Conservation (phyloP, 1,140 invertebrate species). For the Cyclina sinensis region DNA sequence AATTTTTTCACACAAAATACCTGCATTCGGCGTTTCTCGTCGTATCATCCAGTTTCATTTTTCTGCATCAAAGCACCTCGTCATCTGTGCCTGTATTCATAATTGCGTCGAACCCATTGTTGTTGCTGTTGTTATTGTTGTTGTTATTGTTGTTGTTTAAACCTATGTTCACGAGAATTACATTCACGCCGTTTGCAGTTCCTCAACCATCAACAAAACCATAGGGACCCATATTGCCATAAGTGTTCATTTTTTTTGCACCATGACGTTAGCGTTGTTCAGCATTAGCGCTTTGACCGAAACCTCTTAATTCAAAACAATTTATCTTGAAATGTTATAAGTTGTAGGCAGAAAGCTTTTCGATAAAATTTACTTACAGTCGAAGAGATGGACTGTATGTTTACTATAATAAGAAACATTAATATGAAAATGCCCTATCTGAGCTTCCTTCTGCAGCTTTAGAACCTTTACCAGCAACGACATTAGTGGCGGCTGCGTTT, state of each 20-base stretch:
- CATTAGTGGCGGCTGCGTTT: too few species aligned
- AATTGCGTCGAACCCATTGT: background rate
- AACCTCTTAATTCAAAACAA: too few species aligned
- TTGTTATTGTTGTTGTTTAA: constrained; percentile 8
- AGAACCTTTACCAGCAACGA: background rate
- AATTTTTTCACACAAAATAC: too few species aligned
- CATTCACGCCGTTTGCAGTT: background rate
- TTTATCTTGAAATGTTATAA: too few species aligned
- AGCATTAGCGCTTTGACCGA: background rate
- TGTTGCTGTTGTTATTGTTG: constrained; percentile 42
- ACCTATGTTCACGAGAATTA: background rate
- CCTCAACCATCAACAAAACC: background rate
- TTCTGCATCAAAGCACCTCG: too few species aligned
- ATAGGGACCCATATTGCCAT: background rate
- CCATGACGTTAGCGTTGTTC: background rate
- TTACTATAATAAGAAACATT: too few species aligned
- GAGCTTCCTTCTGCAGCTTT: background rate
- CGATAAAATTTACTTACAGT: too few species aligned
- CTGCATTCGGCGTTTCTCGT: background rate
- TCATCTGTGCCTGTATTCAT: background rate
- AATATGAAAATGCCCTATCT: too few species aligned
- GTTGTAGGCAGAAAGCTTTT: too few species aligned
- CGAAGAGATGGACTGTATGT: too few species aligned
- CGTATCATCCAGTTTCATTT: too few species aligned
- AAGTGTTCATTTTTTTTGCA: background rate